Evolutionary conservation across 1,140 invertebrate species (phyloP), one percentile per base, ranked within the genome.

Genomic region (Psix sp.): DNA sequence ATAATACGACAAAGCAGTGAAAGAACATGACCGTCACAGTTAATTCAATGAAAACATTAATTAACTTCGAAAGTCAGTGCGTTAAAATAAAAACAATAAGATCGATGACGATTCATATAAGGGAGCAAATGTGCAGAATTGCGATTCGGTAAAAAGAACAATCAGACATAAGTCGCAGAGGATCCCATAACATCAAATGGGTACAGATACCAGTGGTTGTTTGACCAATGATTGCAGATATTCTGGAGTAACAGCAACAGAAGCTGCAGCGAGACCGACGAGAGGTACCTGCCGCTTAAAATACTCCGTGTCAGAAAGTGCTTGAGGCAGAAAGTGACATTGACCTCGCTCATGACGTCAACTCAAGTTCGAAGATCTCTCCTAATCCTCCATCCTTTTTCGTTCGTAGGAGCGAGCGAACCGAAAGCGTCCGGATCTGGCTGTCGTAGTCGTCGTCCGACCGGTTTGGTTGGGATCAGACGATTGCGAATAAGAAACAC

Each of bases 401-500:
- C 48, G 26, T 26, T 45, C 38, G n/a, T 20, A 21, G 17, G 31
- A 60, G 42, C 54, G 48, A 59, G 40, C 49, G 29, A 54, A 36
- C 57, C 62, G 21, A 74, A 68, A 74, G 65, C 51, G 57, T 35
- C 14, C 31, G 48, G 62, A 74, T 66, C 54, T 36, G 36, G 56
- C 31, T 62, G 56, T 67, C 63, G 45, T 52, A 46, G 52, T 66
- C 43, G 62, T 74, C 63, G 71, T 74, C 63, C 43, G 63, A 74
- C 71, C 71, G 71, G 71, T 74, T 74, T 74, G 63, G 71, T n/a
- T 17, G 16, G 71, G 56, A 62, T 67, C 49, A 18, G 40, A 62
- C 51, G 71, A 74, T 68, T 45, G 63, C 71, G 38, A 62, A 52
- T 63, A 74, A 75, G 72, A 75, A 75, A 66, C 45, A 66, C 72